These are phyloP conservation scores for Gryllus bimaculatus DNA, from an alignment of 1,140 invertebrate genomes.

Conservation along the genomic window DNA sequence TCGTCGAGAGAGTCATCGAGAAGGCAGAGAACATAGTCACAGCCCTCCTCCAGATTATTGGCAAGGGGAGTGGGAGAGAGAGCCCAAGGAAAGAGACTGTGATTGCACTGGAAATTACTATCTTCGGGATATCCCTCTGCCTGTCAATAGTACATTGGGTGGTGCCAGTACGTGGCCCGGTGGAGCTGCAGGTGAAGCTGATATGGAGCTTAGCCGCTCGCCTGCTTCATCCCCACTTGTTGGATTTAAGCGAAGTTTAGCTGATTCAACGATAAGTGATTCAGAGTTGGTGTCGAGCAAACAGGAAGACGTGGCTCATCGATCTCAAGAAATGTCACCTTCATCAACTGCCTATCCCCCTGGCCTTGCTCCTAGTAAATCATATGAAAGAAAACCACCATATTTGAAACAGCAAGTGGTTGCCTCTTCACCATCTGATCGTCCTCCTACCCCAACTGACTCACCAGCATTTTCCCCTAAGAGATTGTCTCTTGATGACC, in stretches of 20 bases:
- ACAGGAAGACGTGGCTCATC: conserved; percentile 13
- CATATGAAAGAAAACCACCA: not conserved
- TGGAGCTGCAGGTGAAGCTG: conserved; percentile 10
- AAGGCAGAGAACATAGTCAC: conserved; percentile 11
- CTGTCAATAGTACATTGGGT: not conserved
- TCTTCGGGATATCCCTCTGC: conserved; percentile 8
- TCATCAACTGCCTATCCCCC: conserved; percentile 12
- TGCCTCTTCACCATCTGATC: not conserved
- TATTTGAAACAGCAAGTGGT: not conserved
- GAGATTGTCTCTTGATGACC: conserved; percentile 35
- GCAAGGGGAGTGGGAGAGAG: not conserved
- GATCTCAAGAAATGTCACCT: not conserved
- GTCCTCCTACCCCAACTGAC: not conserved
- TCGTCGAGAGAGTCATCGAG: conserved; percentile 9
- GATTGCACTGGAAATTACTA: not conserved
- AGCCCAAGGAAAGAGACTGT: not conserved
- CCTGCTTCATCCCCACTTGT: conserved; percentile 24
- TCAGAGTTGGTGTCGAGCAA: conserved; percentile 31
- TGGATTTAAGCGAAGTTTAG: conserved; percentile 34
- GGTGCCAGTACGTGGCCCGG: not conserved
- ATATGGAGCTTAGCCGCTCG: conserved; percentile 16
- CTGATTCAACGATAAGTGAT: conserved; percentile 42
- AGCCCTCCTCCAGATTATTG: not conserved
- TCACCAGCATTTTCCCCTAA: conserved; percentile 28
- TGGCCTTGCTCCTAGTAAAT: not conserved